Base-by-base conservation (phyloP, 2,113 vertebrate genomes). In the Myiopsitta monachus region DNA sequence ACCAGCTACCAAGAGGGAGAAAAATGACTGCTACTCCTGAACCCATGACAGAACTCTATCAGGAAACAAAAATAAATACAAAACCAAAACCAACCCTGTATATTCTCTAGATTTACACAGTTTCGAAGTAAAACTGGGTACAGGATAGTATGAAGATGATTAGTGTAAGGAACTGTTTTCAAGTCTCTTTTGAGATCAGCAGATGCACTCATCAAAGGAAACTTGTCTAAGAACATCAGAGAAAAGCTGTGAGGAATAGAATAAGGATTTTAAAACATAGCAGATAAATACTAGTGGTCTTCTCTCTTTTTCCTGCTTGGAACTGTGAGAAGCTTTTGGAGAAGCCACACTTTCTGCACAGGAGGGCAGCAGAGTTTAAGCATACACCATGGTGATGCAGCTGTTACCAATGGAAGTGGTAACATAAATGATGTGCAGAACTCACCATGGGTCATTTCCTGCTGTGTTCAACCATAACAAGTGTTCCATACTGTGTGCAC, bases 401-500 rank as follows among this genome's bases (percentile, higher is more conserved):
- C n/a, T 72, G 61, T 66, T 70, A 41, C 7, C 9, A n/a, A 3
- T 22, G 21, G 19, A 70, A 76, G 3, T 30, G 33, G 21, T 85
- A 26, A 24, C 6, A 14, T 6, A 66, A 77, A n/a, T 7, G 15
- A 36, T 4, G 8, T 36, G 7, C 39, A 70, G 47, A 80, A 5
- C 6, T 68, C n/a, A 33, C 19, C 8, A 27, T 0, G 2, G 2
- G 2, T 54, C 7, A 6, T 18, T 74, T 81, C 41, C 44, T 92
- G 24, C 11, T 52, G 9, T 2, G 1, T 62, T 68, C 1, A 3
- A 11, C 10, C n/a, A 59, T 2, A 2, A 41, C 43, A 5, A 2
- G n/a, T n/a, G 5, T 59, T 46, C 55, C 4, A 7, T 38, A 26
- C n/a, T 36, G 12, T 69, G 28, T 36, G 18, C 46, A 33, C 4